Percentiles rank a stretch among this genome's conserved stretches.
Conservation (phyloP, 2,113 vertebrate genomes). For the Poecilia latipinna region DNA sequence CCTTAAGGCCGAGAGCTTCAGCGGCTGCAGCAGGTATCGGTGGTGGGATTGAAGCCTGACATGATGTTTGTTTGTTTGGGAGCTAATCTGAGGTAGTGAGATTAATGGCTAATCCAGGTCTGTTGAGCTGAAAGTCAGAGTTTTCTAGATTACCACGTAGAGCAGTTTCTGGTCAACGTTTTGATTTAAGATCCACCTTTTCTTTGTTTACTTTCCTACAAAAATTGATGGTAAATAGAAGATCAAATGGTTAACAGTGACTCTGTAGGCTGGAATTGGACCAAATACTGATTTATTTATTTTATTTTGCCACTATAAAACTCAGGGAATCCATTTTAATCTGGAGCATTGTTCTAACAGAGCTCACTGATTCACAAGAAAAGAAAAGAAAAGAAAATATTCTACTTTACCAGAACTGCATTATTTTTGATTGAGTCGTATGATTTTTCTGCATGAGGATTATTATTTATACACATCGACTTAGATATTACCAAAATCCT, state of each 20-base stretch:
- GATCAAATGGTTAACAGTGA: no score
- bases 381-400: no score
- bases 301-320: no score
- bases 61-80: conserved; percentile 11
- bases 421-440: neutral
- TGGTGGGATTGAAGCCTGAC: conserved; percentile 1
- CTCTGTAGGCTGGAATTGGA: neutral
- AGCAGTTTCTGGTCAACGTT: neutral
- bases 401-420: neutral
- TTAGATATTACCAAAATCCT: neutral
- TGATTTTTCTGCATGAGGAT: neutral
- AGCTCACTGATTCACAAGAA: neutral
- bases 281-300: neutral
- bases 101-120: neutral
- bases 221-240: neutral
- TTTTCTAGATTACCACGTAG: neutral
- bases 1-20: neutral
- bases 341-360: neutral
- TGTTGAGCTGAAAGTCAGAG: neutral
- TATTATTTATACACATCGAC: neutral
- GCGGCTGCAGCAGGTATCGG: conserved; percentile 6
- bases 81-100: conserved; percentile 7
- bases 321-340: neutral
- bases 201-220: neutral
- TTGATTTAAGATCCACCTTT: neutral